Evolutionary conservation across 2,888 invertebrate genomes (phyloP), one percentile per base, ranked within the genome.

Genomic region (Morpho deidamia): DNA sequence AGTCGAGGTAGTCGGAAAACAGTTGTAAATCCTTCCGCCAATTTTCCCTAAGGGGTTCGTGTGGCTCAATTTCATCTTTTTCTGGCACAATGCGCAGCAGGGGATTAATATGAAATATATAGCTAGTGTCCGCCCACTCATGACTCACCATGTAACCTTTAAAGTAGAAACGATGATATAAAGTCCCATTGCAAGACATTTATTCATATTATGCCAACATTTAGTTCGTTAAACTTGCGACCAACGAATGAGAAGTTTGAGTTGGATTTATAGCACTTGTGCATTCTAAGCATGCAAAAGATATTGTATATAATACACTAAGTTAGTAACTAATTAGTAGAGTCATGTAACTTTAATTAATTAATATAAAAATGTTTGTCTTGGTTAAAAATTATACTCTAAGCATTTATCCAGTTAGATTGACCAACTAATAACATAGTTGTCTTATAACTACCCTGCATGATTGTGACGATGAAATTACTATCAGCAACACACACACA

Each of bases 1-100:
- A 88, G 61, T 93, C 92, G 55, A 93, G 74, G 74, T 91, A 93
- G 70, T 91, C 90, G 0, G 93, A 92, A 33, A 92, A 75, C 48
- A 93, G 69, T 70, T 93, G 91, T 57, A 93, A 76, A 69, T 93
- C 92, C 39, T 89, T 80, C 14, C 88, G 79, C 93, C 93, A 93
- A 14, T 69, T 75, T 52, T 90, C 80, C 39, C 87, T 81, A 10
- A 91, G 67, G 1, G 90, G 86, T 7, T 83, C 70, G 44, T 87
- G 83, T 8, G 72, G 68, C 51, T 90, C 85, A 52, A 84, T 82
- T 50, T 77, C 73, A 56, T 84, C 83, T 59, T 68, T 79, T 58
- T 80, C 78, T 2, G 86, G 81, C 38, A 74, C 53, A 45, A 86
- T 64, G 11, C 71, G 67, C 44, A 88, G 67, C 10, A 91, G 68